These are phyloP conservation scores for Bedellia somnulentella DNA, from an alignment of 2,888 invertebrate species.

Conservation along the genomic window DNA sequence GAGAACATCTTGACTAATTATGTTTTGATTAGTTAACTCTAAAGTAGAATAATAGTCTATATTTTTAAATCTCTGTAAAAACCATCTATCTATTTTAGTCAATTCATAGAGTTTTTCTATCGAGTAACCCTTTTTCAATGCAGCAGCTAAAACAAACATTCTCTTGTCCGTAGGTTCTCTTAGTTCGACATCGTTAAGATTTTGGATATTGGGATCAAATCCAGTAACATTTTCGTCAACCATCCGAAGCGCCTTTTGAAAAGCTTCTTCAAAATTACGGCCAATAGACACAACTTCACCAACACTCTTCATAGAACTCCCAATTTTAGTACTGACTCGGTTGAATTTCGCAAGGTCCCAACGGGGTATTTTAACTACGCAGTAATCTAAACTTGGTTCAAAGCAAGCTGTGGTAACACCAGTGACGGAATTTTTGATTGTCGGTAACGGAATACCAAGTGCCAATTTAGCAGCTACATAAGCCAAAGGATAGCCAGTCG, in stretches of 20 bases:
- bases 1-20: slow-evolving; percentile 66
- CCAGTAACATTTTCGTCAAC: slow-evolving; percentile 93
- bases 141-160: slow-evolving; percentile 95
- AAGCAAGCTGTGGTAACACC: slow-evolving; percentile 97
- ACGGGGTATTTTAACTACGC: slow-evolving; percentile 98
- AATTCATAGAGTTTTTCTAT: slow-evolving; percentile 86
- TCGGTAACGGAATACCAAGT: slow-evolving; percentile 80
- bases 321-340: slow-evolving; percentile 94
- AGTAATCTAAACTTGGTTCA: slow-evolving; percentile 98
- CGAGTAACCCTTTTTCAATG: slow-evolving; percentile 78
- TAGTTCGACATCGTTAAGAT: slow-evolving; percentile 81
- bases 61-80: slow-evolving; percentile 90
- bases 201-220: slow-evolving; percentile 86
- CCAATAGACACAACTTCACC: slow-evolving; percentile 99
- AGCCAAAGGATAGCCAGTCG: slow-evolving; percentile 97
- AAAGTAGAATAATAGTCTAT: slow-evolving; percentile 72
- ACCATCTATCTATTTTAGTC: slow-evolving; percentile 98
- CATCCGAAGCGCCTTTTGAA: slow-evolving; percentile 98
- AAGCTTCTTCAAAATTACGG: slow-evolving; percentile 96
- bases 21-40: slow-evolving; percentile 65
- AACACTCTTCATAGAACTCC: slow-evolving; percentile 99
- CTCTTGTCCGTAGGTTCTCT: slow-evolving; percentile 94
- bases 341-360: slow-evolving; percentile 98
- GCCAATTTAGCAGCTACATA: slow-evolving; percentile 98
- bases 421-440: slow-evolving; percentile 92